Evolutionary conservation across 2,113 vertebrate genomes (phyloP).

Genomic region (Speoplatyrhinus poulsoni): DNA sequence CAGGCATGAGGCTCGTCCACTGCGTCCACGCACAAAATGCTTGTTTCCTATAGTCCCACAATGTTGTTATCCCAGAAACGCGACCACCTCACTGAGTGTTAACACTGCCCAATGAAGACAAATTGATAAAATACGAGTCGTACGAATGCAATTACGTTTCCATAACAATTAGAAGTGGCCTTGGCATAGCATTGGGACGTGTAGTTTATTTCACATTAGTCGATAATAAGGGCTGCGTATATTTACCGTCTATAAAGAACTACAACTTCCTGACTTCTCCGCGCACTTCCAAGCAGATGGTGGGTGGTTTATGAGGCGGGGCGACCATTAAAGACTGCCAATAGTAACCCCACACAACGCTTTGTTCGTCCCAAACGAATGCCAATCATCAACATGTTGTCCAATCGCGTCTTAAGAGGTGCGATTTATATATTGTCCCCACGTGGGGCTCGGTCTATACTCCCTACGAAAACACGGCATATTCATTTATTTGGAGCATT

Average conservation of each 20-base stretch:
- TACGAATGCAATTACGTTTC: slow-evolving; percentile 63
- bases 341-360: slow-evolving; percentile 24
- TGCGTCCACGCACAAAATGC: slow-evolving; percentile 33
- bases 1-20: slow-evolving; percentile 26
- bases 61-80: slow-evolving; percentile 43
- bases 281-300: slow-evolving; percentile 47
- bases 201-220: slow-evolving; percentile 62
- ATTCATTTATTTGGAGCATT: slow-evolving; percentile 60
- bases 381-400: slow-evolving; percentile 40
- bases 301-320: slow-evolving; percentile 53
- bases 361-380: slow-evolving; percentile 7
- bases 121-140: slow-evolving; percentile 63
- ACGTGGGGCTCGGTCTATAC: slow-evolving; percentile 62
- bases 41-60: slow-evolving; percentile 44
- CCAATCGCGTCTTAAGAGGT: slow-evolving; percentile 53
- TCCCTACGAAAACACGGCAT: slow-evolving; percentile 51
- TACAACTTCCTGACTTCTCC: slow-evolving; percentile 65
- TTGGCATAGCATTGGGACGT: slow-evolving; percentile 59
- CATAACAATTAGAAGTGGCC: slow-evolving; percentile 51
- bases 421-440: slow-evolving; percentile 44
- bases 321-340: slow-evolving; percentile 59
- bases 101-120: slow-evolving; percentile 44
- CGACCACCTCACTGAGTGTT: slow-evolving; percentile 48
- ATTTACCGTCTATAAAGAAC: slow-evolving; percentile 49
- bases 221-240: slow-evolving; percentile 52